Evolutionary conservation across 2,797 vertebrate genomes (phyloP).

Genomic region (Dendrocincla tyrannina): DNA sequence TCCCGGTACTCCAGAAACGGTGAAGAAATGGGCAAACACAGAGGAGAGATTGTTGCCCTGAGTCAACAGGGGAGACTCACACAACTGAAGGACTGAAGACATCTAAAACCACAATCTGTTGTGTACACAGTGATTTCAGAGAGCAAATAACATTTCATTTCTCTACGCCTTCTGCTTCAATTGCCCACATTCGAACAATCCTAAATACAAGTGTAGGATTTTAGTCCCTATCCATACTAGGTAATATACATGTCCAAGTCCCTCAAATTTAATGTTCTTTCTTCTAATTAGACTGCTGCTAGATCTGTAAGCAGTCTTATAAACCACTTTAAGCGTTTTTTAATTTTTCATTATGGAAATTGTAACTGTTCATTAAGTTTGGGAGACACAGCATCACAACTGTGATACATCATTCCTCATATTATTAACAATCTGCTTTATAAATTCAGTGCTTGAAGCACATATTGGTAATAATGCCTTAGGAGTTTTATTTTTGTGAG

Average conservation of each 20-base stretch:
- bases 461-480: slow-evolving; percentile 60
- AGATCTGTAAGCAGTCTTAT: slow-evolving; percentile 70
- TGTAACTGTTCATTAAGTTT: slow-evolving; percentile 79
- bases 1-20: neutral
- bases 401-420: slow-evolving; percentile 72
- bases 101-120: slow-evolving; percentile 40
- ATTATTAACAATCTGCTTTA: slow-evolving; percentile 75
- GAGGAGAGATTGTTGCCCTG: neutral
- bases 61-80: slow-evolving; percentile 31
- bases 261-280: slow-evolving; percentile 64
- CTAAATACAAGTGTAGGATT: slow-evolving; percentile 32
- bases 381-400: slow-evolving; percentile 71
- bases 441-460: slow-evolving; percentile 72
- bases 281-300: slow-evolving; percentile 73
- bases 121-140: slow-evolving; percentile 50
- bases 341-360: slow-evolving; percentile 79
- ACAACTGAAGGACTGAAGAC: neutral
- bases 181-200: neutral
- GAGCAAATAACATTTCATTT: slow-evolving; percentile 35
- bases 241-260: slow-evolving; percentile 61
- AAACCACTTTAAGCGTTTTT: slow-evolving; percentile 77
- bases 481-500: slow-evolving; percentile 29
- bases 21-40: neutral
- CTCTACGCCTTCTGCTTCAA: slow-evolving; percentile 34
- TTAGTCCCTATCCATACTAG: slow-evolving; percentile 28